phyloP scores from a whole-genome alignment of 2,797 vertebrate species.

The Pangasius sanitwongsei region DNA sequence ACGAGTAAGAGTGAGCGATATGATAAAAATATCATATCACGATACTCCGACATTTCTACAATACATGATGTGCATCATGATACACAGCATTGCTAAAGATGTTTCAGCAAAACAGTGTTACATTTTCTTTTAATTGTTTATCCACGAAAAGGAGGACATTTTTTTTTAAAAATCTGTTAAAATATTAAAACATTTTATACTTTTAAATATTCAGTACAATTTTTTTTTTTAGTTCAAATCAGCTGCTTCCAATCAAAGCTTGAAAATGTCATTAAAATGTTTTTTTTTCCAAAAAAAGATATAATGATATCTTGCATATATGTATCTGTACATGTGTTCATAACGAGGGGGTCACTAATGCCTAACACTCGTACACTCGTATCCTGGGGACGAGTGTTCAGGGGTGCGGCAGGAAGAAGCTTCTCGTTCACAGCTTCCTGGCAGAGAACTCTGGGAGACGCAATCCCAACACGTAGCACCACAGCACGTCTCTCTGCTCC shows the following conservation, averaged over 20 bases:
- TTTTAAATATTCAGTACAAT: not conserved
- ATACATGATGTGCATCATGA: not conserved
- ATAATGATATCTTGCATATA: too few relatives aligned
- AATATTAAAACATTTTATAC: not conserved
- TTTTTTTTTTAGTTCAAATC: not conserved
- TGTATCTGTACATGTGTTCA: too few relatives aligned
- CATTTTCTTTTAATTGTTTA: too few relatives aligned
- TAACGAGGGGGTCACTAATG: not conserved
- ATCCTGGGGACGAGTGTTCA: not conserved
- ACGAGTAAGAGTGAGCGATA: too few relatives aligned
- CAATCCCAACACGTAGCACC: not conserved
- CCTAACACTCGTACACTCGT: not conserved
- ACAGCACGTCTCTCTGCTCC: not conserved
- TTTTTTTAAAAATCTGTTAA: not conserved
- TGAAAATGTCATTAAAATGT: too few relatives aligned
- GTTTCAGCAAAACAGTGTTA: not conserved
- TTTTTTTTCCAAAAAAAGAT: too few relatives aligned
- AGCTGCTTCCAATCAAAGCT: not conserved
- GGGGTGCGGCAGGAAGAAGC: not conserved
- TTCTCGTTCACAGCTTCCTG: not conserved
- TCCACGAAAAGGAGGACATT: not conserved
- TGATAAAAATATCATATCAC: not conserved
- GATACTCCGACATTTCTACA: not conserved
- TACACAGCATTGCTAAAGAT: not conserved
- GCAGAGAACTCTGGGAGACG: not conserved